A percentile compares a stretch with the other conserved stretches of the same genome.
phyloP scores from a whole-genome alignment of 2,888 invertebrate species.

The Caenorhabditis zanzibari region DNA sequence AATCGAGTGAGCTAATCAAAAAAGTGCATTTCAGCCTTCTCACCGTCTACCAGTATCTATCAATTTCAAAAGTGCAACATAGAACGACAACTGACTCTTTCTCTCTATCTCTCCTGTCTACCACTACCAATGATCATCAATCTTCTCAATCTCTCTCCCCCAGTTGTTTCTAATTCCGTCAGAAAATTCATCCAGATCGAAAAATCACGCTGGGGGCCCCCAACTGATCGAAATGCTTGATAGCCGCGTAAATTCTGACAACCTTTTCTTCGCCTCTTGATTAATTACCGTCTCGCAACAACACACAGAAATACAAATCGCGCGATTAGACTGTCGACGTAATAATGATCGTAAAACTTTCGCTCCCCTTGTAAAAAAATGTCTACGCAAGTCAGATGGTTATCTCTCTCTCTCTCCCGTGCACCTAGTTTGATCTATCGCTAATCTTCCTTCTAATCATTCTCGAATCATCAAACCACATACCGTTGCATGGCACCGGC shows the following conservation, averaged over 20 bases:
- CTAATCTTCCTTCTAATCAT: neutral
- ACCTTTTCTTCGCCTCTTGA: constrained; percentile 38
- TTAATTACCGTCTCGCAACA: constrained; percentile 53
- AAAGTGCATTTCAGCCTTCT: constrained; percentile 32
- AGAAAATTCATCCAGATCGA: constrained; percentile 49
- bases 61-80: constrained; percentile 46
- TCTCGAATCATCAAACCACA: constrained; percentile 24
- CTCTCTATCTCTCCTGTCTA: neutral
- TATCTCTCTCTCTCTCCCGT: neutral
- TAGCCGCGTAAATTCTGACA: constrained; percentile 37
- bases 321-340: constrained; percentile 29
- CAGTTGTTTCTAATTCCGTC: constrained; percentile 29
- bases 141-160: constrained; percentile 35
- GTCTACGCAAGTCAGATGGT: constrained; percentile 2
- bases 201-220: constrained; percentile 36
- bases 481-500: constrained; percentile 90
- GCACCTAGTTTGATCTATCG: constrained; percentile 10
- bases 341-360: constrained; percentile 26
- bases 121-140: constrained; percentile 46
- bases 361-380: neutral
- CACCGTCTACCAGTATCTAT: constrained; percentile 23
- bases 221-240: constrained; percentile 61
- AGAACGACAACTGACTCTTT: constrained; percentile 33
- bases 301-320: constrained; percentile 14
- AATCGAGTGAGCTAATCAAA: constrained; percentile 54